Evolutionary conservation across 2,888 invertebrate species (phyloP).

Genomic region (Homarus gammarus): DNA sequence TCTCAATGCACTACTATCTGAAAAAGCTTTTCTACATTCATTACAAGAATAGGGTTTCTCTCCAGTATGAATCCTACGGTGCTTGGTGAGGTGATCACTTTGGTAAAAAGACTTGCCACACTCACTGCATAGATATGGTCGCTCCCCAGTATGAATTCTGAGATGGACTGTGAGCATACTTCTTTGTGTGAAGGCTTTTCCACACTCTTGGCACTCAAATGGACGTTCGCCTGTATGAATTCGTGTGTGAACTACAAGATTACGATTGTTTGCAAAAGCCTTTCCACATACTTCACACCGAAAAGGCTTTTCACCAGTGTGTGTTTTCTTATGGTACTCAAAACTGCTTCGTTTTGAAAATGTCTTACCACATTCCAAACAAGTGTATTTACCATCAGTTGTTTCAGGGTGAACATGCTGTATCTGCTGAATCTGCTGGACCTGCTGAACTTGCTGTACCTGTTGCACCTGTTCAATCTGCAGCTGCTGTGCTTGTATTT

Average conservation of each 20-base stretch:
- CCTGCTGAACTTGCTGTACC: constrained; percentile 45
- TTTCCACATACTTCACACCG: constrained; percentile 65
- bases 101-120: constrained; percentile 75
- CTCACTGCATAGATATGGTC: constrained; percentile 71
- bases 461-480: constrained; percentile 60
- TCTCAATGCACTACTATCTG: constrained; percentile 71
- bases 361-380: constrained; percentile 69
- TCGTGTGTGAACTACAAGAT: constrained; percentile 70
- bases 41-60: constrained; percentile 70
- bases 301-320: constrained; percentile 70
- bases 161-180: constrained; percentile 71
- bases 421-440: constrained; percentile 31
- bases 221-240: constrained; percentile 73
- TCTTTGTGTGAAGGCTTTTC: constrained; percentile 70
- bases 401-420: constrained; percentile 46
- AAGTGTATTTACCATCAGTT: constrained; percentile 59
- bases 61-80: constrained; percentile 68
- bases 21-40: constrained; percentile 71
- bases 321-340: constrained; percentile 68
- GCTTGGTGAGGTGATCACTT: constrained; percentile 73
- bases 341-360: constrained; percentile 64
- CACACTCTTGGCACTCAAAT: constrained; percentile 66
- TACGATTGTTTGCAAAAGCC: constrained; percentile 70
- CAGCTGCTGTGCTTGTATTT: constrained; percentile 57
- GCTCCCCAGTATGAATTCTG: constrained; percentile 73